These are phyloP conservation scores for Lasioglossum pauxillum DNA, from an alignment of 2,888 invertebrate genomes.

Conservation along the genomic window DNA sequence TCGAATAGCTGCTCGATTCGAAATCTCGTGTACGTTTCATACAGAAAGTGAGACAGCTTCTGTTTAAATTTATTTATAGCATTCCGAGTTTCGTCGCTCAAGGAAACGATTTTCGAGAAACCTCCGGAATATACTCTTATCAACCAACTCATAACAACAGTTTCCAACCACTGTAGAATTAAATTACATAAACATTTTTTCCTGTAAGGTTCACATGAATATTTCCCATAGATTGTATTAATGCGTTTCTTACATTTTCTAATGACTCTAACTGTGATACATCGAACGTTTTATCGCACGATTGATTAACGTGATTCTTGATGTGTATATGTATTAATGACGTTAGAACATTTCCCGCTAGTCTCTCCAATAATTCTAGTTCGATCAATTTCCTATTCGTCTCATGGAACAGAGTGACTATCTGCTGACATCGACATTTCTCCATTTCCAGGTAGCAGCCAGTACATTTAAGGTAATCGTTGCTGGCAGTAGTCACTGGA, in stretches of 20 bases:
- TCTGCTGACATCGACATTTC: constrained; percentile 88
- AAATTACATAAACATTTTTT: constrained; percentile 8
- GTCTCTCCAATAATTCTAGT: constrained; percentile 91
- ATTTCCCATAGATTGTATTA: constrained; percentile 14
- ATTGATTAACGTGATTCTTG: constrained; percentile 92
- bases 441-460: constrained; percentile 89
- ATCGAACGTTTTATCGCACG: constrained; percentile 95
- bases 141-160: constrained; percentile 94
- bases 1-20: constrained; percentile 97
- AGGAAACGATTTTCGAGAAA: constrained; percentile 86
- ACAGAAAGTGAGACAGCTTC: constrained; percentile 92
- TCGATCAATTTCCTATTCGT: constrained; percentile 91
- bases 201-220: not conserved
- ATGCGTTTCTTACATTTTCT: constrained; percentile 87
- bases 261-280: constrained; percentile 91
- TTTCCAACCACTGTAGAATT: constrained; percentile 91
- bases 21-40: constrained; percentile 94
- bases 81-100: constrained; percentile 86
- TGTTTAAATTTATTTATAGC: constrained; percentile 89
- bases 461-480: constrained; percentile 88
- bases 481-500: constrained; percentile 83
- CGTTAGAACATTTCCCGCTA: constrained; percentile 94
- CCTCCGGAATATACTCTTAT: constrained; percentile 91
- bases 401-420: constrained; percentile 90
- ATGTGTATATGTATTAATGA: constrained; percentile 93